Conservation (phyloP, 2,113 vertebrate genomes). For the Paratilapia polleni region DNA sequence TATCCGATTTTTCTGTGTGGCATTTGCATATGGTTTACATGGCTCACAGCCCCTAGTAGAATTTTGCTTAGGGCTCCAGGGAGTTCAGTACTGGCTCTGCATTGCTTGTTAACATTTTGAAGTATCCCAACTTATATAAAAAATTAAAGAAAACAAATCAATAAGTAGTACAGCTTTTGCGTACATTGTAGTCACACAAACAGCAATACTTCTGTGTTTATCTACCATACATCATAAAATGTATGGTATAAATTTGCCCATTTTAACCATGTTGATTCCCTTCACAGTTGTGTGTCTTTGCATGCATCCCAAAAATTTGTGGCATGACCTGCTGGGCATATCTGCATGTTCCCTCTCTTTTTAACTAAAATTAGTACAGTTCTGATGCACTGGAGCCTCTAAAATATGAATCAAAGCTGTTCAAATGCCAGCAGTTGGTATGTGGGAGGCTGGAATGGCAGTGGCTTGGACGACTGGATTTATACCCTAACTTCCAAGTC, state of each 20-base stretch:
- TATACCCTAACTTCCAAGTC: slow-evolving; percentile 80
- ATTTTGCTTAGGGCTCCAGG: no score
- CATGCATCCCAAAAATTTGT: slow-evolving; percentile 59
- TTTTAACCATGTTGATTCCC: slow-evolving; percentile 47
- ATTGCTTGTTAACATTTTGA: no score
- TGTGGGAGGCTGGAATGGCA: slow-evolving; percentile 70
- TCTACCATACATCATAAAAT: no score
- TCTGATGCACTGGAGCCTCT: slow-evolving; percentile 76
- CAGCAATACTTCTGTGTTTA: neutral
- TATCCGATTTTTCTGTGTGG: neutral
- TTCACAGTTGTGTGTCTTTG: slow-evolving; percentile 57
- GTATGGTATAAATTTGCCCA: neutral
- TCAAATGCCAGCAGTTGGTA: slow-evolving; percentile 80
- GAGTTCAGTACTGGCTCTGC: no score
- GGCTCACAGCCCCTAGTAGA: neutral
- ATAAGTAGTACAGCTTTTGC: neutral
- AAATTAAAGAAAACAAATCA: neutral
- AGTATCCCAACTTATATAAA: no score
- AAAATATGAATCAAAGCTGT: slow-evolving; percentile 83
- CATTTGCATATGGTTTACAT: neutral
- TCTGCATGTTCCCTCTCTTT: slow-evolving; percentile 67
- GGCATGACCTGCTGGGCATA: slow-evolving; percentile 53
- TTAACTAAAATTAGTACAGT: slow-evolving; percentile 80
- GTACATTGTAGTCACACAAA: neutral
- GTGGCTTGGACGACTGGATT: slow-evolving; percentile 77